These are phyloP conservation scores for Nerophis ophidion DNA, from an alignment of 2,113 vertebrate genomes.

Conservation along the genomic window DNA sequence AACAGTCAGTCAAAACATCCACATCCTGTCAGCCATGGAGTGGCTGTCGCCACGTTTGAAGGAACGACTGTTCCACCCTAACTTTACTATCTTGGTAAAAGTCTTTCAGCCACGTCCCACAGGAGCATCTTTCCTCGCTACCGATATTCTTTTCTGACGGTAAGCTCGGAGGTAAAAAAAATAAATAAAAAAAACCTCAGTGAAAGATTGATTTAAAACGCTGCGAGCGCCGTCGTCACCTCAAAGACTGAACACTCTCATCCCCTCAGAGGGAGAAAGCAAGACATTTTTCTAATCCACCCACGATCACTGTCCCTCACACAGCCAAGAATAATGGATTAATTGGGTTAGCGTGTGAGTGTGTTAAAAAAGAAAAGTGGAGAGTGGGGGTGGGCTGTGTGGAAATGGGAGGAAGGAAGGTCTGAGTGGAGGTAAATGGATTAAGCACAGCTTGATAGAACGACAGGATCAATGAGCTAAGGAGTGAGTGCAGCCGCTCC, in stretches of 20 bases:
- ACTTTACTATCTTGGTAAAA: constrained; percentile 49
- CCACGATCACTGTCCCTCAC: constrained; percentile 55
- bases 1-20: constrained; percentile 24
- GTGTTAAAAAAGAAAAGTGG: constrained; percentile 62
- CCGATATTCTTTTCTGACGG: constrained; percentile 63
- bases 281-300: constrained; percentile 67
- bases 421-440: constrained; percentile 64
- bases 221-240: constrained; percentile 53
- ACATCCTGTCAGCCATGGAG: background rate
- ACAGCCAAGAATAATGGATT: constrained; percentile 69
- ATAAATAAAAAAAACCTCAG: constrained; percentile 37
- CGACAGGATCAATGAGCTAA: constrained; percentile 70
- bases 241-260: constrained; percentile 47
- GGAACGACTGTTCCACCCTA: constrained; percentile 51
- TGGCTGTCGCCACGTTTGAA: constrained; percentile 16
- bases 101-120: constrained; percentile 52
- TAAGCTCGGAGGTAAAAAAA: constrained; percentile 2
- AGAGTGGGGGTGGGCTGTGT: constrained; percentile 19
- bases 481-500: constrained; percentile 58
- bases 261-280: constrained; percentile 37
- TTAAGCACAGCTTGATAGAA: constrained; percentile 76
- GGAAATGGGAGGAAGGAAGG: constrained; percentile 12
- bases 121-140: constrained; percentile 53
- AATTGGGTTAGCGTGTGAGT: constrained; percentile 74
- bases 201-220: constrained; percentile 32